phyloP scores from a whole-genome alignment of 2,113 vertebrate species.

The Sorex araneus region DNA sequence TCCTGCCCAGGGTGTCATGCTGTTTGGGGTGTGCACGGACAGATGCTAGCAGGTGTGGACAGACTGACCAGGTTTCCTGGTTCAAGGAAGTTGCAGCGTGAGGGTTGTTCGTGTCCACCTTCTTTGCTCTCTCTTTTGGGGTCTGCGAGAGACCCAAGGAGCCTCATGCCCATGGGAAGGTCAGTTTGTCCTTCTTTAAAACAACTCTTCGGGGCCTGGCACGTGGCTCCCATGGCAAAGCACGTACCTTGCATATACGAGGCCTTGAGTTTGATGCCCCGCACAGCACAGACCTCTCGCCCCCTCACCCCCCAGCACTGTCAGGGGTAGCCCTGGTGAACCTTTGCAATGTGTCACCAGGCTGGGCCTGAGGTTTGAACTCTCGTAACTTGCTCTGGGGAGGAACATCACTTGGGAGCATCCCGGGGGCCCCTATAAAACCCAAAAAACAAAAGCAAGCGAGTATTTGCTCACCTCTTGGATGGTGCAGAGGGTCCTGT shows the following conservation, averaged over 20 bases:
- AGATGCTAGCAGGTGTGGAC: rapidly evolving
- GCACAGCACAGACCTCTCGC: too few species aligned
- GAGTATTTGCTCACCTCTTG: conserved; percentile 5
- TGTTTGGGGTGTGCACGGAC: not conserved
- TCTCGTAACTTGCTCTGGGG: too few species aligned
- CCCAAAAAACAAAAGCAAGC: too few species aligned
- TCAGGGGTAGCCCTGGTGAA: too few species aligned
- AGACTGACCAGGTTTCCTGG: not conserved
- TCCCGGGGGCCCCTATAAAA: too few species aligned
- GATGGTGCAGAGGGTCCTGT: not conserved
- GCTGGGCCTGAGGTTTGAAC: too few species aligned
- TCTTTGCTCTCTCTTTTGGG: not conserved
- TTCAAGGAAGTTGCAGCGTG: not conserved
- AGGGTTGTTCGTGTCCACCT: not conserved
- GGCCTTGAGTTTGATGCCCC: too few species aligned
- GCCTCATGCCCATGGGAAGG: not conserved
- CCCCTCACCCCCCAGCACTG: too few species aligned
- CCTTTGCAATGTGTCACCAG: too few species aligned
- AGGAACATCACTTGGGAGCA: too few species aligned
- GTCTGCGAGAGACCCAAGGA: not conserved
- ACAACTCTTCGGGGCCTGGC: not conserved
- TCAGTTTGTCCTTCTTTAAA: conserved; percentile 22
- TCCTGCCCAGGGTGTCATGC: rapidly evolving
- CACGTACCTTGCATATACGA: too few species aligned
- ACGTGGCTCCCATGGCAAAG: too few species aligned